These are phyloP conservation scores for Heliornis fulica DNA, from an alignment of 2,113 vertebrate species.

Conservation along the genomic window DNA sequence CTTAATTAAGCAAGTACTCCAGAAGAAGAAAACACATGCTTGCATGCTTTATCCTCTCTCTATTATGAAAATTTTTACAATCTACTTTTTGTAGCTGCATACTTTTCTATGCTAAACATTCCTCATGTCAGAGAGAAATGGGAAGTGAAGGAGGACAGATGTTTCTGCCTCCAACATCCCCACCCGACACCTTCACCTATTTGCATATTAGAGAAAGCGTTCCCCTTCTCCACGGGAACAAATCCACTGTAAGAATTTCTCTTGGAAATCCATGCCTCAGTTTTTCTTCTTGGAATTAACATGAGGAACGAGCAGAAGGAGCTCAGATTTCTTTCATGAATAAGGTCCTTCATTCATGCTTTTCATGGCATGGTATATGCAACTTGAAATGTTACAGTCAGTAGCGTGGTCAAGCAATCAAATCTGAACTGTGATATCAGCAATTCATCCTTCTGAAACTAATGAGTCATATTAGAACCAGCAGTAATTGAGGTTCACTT, in stretches of 20 bases:
- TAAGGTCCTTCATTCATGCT: not conserved
- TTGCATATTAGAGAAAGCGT: not conserved
- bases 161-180: not conserved
- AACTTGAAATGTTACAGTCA: slow-evolving; percentile 8
- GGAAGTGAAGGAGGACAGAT: not conserved
- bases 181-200: not conserved
- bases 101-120: not conserved
- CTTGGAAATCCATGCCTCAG: not conserved
- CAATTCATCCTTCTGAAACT: not conserved
- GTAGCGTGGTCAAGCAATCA: slow-evolving; percentile 24
- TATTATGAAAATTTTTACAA: not conserved
- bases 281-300: not conserved
- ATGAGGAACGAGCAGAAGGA: not conserved
- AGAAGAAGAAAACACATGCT: not conserved
- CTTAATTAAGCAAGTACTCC: not conserved
- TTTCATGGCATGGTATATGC: not conserved
- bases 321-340: slow-evolving; percentile 8
- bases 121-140: not conserved
- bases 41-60: not conserved
- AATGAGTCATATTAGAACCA: not conserved
- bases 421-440: not conserved
- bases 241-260: not conserved
- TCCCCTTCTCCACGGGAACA: not conserved
- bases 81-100: not conserved
- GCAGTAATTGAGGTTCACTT: not conserved